Base-by-base conservation (phyloP, 2,797 vertebrate species). In the Sparidentex hasta region DNA sequence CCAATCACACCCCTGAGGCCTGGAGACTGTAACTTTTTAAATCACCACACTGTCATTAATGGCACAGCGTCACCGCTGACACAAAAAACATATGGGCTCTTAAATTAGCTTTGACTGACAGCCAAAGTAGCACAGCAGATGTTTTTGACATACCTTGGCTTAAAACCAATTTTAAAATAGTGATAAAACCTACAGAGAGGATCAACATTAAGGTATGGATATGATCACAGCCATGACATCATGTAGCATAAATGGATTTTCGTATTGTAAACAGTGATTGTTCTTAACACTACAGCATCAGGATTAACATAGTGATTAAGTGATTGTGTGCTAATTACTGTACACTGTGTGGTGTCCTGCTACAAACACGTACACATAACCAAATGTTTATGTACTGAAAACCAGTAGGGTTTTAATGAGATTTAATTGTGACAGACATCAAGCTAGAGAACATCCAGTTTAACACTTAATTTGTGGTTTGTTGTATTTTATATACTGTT, bases 281-380 rank as follows among this genome's bases (percentile, higher is more conserved):
- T 58, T 77, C 25, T 74, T 71, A 75, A 65, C 23, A 70, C 29
- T 46, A 58, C 58, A 76, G 58, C 63, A 67, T 59, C 23, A 61
- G 70, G 62, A 85, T 90, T 83, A 78, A 55, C 51, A 67, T 23
- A 66, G 33, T 51, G 59, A 82, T 82, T 76, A 88, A 83, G 61
- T 29, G 71, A 83, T 72, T 80, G n/a, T 74, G 62, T 80, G 21
- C 57, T 74, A 54, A 73, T 88, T 81, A 85, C 52, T 82, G 52
- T 27, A 67, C 58, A 65, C 18, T 58, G 44, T 66, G 11, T 43
- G 18, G 55, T 59, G 58, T 65, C 52, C 21, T 56, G 55, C 57
- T 73, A 46, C 33, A 63, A 29, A 82, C 55, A 0, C 43, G 38
- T 46, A 66, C 43, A 57, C 43, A 48, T 44, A 61, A 46, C 16